Percentiles rank a stretch among this genome's conserved stretches.
phyloP scores from a whole-genome alignment of 1,140 invertebrate genomes.

The Hylaeus volcanicus region DNA sequence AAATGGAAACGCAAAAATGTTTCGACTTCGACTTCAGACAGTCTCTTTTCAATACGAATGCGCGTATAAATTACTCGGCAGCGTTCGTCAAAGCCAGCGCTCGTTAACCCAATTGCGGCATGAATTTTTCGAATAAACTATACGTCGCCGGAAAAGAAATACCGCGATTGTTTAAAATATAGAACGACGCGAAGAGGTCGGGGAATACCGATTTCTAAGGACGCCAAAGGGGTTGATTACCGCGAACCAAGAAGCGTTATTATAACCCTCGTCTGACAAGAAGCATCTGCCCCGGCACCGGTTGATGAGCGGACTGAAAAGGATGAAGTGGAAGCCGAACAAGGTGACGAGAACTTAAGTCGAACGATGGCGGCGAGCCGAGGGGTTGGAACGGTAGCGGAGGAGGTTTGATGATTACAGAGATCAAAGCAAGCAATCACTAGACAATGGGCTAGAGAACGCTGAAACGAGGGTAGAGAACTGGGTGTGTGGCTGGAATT shows the following conservation, averaged over 20 bases:
- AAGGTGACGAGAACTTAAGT: conserved; percentile 66
- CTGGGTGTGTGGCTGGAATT: conserved; percentile 20
- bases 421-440: conserved; percentile 77
- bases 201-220: neutral
- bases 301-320: conserved; percentile 19
- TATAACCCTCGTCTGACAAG: conserved; percentile 19
- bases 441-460: conserved; percentile 69
- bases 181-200: neutral
- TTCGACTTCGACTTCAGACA: conserved; percentile 14
- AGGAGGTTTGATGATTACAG: conserved; percentile 71
- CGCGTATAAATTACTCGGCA: conserved; percentile 13
- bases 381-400: neutral
- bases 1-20: conserved; percentile 12
- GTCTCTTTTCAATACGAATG: conserved; percentile 17
- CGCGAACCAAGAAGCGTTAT: conserved; percentile 27
- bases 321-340: conserved; percentile 37
- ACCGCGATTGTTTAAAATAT: neutral
- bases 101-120: conserved; percentile 34
- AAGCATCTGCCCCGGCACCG: conserved; percentile 17
- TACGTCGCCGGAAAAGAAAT: neutral
- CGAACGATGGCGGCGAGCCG: conserved; percentile 39
- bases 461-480: conserved; percentile 46
- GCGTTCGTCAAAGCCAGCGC: neutral
- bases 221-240: conserved; percentile 5
- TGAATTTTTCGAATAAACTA: conserved; percentile 5